Conservation (phyloP, 2,797 vertebrate genomes). For the Anomalospiza imberbis region DNA sequence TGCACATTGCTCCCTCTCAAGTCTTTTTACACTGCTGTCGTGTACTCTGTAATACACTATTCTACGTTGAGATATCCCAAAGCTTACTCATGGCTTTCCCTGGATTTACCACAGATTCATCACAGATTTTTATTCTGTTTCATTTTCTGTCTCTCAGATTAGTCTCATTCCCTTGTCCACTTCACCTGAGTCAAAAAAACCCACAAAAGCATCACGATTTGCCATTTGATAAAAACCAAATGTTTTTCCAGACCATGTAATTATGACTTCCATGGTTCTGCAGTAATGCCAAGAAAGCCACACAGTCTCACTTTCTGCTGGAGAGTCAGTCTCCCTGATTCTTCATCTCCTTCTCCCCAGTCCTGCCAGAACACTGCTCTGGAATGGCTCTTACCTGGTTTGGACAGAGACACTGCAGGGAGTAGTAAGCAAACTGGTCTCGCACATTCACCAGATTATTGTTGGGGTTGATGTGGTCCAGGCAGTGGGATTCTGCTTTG, state of each 20-base stretch:
- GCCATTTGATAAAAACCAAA: neutral
- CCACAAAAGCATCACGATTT: neutral
- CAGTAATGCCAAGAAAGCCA: neutral
- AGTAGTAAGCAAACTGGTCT: constrained; percentile 98
- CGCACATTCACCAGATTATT: constrained; percentile 96
- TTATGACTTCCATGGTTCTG: neutral
- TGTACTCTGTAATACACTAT: neutral
- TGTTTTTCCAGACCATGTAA: neutral
- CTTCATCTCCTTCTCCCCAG: neutral
- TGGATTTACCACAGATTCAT: neutral
- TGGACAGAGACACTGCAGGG: constrained; percentile 97
- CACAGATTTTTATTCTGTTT: neutral
- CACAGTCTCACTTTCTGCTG: neutral
- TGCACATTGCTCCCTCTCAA: rapidly evolving
- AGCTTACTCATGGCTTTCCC: neutral
- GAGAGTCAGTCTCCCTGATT: neutral
- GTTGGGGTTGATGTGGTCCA: constrained; percentile 99
- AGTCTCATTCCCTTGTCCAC: neutral
- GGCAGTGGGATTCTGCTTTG: constrained; percentile 97
- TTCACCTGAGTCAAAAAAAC: neutral
- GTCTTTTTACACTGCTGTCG: neutral
- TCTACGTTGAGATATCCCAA: rapidly evolving
- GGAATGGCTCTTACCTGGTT: constrained; percentile 87
- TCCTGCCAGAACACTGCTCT: neutral
- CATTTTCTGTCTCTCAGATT: neutral